Conservation (phyloP, 2,888 invertebrate genomes). For the Dasypogon diadema region DNA sequence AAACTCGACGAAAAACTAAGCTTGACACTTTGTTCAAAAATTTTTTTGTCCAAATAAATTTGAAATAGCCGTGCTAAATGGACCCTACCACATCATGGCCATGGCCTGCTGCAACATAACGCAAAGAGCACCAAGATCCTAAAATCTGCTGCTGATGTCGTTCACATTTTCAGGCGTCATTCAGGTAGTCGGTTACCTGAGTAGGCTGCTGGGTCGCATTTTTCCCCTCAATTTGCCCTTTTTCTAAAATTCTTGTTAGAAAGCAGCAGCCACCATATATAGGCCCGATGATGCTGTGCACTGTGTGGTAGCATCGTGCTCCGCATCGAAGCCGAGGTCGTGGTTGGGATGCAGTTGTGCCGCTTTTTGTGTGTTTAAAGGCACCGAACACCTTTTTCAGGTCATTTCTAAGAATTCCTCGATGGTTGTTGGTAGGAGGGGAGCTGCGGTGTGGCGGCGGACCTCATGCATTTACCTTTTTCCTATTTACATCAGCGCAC, state of each 20-base stretch:
- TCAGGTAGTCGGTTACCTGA: slow-evolving; percentile 30
- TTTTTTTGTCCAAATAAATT: neutral
- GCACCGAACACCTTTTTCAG: slow-evolving; percentile 42
- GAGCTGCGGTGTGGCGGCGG: neutral
- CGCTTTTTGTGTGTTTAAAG: slow-evolving; percentile 24
- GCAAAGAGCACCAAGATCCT: neutral
- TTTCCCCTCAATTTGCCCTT: slow-evolving; percentile 14
- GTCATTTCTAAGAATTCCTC: slow-evolving; percentile 40
- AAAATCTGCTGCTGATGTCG: no score
- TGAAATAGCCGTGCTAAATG: slow-evolving; percentile 4
- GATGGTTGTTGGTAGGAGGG: neutral
- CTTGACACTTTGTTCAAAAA: slow-evolving; percentile 3
- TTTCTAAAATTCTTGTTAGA: slow-evolving; percentile 45
- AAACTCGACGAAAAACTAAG: neutral
- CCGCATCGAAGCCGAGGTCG: neutral
- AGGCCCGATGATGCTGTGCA: neutral
- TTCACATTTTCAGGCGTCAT: neutral
- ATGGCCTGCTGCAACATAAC: slow-evolving; percentile 13
- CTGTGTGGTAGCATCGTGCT: neutral
- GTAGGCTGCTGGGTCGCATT: neutral
- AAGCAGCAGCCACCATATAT: slow-evolving; percentile 1
- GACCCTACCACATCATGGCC: neutral
- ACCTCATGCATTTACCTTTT: slow-evolving; percentile 6
- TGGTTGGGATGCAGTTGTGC: slow-evolving; percentile 22
- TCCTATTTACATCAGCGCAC: slow-evolving; percentile 22